phyloP scores from a whole-genome alignment of 2,113 vertebrate species.

The Scytalopus superciliaris region DNA sequence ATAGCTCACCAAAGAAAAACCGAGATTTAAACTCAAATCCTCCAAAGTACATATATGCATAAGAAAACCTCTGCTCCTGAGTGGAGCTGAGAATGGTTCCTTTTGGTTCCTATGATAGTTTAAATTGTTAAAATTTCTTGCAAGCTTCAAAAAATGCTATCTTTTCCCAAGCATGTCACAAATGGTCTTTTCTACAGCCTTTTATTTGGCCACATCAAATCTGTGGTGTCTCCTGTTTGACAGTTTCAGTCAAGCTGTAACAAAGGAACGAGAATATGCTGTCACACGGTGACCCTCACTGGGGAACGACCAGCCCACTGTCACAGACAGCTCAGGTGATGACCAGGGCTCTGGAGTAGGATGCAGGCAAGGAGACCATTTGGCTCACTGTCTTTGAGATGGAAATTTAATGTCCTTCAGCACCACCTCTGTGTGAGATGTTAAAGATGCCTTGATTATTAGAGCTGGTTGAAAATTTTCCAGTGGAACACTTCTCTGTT shows the following conservation, averaged over 20 bases:
- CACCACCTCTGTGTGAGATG: not conserved
- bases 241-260: not conserved
- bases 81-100: not conserved
- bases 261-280: not conserved
- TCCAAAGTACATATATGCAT: rapidly evolving
- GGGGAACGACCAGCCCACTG: not conserved
- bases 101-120: not conserved
- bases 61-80: not conserved
- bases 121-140: not conserved
- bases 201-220: not conserved
- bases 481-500: not conserved
- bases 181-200: not conserved
- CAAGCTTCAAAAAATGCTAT: not conserved
- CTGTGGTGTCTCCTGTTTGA: not conserved
- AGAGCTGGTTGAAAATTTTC: not conserved
- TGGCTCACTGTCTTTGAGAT: not conserved
- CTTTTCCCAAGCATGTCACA: not conserved
- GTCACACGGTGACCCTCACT: rapidly evolving
- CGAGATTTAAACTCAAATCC: not conserved
- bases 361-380: not conserved
- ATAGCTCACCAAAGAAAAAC: not conserved
- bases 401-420: not conserved
- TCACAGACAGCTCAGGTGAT: not conserved
- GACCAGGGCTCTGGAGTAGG: rapidly evolving
- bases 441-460: conserved; percentile 3